Conservation (phyloP, 2,113 vertebrate species). For the Trinectes maculatus region DNA sequence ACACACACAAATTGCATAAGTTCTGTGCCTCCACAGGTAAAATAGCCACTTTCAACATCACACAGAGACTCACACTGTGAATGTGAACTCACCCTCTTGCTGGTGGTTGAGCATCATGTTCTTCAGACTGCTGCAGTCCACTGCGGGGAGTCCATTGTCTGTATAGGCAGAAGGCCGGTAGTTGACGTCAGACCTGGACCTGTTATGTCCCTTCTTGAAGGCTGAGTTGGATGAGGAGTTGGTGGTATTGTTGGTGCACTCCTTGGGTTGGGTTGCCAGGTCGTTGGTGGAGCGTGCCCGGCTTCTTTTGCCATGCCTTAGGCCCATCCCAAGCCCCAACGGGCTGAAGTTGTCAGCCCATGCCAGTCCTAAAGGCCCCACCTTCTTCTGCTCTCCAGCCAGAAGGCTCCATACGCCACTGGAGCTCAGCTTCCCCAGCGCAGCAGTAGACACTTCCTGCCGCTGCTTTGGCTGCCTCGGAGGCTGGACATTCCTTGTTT, state of each 20-base stretch:
- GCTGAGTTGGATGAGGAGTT: constrained; percentile 64
- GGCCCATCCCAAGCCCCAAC: constrained; percentile 77
- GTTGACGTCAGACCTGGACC: constrained; percentile 90
- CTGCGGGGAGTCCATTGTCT: constrained; percentile 78
- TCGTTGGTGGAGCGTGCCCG: constrained; percentile 94
- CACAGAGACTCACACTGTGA: not conserved
- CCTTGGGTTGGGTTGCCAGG: constrained; percentile 86
- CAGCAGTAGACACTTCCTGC: constrained; percentile 83
- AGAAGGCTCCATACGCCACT: constrained; percentile 88
- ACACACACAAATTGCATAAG: too few relatives aligned
- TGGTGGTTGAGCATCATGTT: constrained; percentile 85
- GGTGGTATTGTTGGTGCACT: constrained; percentile 66
- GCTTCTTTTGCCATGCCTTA: constrained; percentile 87
- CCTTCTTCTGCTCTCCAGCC: constrained; percentile 84
- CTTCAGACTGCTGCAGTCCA: constrained; percentile 82
- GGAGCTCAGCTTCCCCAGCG: constrained; percentile 78
- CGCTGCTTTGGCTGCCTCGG: constrained; percentile 63
- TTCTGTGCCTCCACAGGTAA: too few relatives aligned
- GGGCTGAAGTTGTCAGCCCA: constrained; percentile 89
- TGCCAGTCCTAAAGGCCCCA: constrained; percentile 82
- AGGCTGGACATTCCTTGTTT: constrained; percentile 24
- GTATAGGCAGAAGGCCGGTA: constrained; percentile 75
- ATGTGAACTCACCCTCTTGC: constrained; percentile 84
- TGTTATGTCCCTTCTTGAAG: constrained; percentile 91
- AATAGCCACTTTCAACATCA: not conserved